Conservation (phyloP, 2,113 vertebrate genomes). For the Tupaia tana region DNA sequence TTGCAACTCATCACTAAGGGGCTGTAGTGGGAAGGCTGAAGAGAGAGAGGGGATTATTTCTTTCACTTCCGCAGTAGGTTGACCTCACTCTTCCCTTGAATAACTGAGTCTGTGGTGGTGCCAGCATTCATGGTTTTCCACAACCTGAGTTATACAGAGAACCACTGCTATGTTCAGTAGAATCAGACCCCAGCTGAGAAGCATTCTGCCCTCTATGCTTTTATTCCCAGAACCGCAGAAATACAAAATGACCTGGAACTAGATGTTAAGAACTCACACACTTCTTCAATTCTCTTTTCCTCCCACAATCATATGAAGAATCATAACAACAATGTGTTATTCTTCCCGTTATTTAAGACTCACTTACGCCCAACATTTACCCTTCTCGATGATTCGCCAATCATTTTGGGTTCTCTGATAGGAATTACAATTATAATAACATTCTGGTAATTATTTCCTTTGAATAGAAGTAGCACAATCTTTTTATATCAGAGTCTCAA, state of each 20-base stretch:
- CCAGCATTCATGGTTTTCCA: slow-evolving; percentile 53
- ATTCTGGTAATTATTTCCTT: background rate
- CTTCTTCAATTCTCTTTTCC: background rate
- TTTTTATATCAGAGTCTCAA: slow-evolving; percentile 32
- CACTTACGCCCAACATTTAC: background rate
- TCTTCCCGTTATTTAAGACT: slow-evolving; percentile 17
- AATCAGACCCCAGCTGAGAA: slow-evolving; percentile 40
- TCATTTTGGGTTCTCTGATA: background rate
- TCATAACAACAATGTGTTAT: background rate
- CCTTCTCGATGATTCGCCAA: slow-evolving; percentile 23
- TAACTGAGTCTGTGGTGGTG: slow-evolving; percentile 58
- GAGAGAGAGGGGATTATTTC: slow-evolving; percentile 12
- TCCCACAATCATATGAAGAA: slow-evolving; percentile 26
- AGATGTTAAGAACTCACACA: background rate
- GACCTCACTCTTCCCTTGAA: slow-evolving; percentile 64
- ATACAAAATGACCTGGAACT: slow-evolving; percentile 52
- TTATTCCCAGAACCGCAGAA: slow-evolving; percentile 56
- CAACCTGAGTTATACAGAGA: background rate
- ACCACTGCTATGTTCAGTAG: slow-evolving; percentile 45
- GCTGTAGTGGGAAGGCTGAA: background rate
- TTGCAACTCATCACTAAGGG: background rate
- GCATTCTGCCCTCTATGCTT: slow-evolving; percentile 40
- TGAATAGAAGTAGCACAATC: slow-evolving; percentile 20
- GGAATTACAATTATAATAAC: slow-evolving; percentile 29
- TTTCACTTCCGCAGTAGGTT: slow-evolving; percentile 56